Base-by-base conservation (phyloP, 2,797 vertebrate species). In the Fundulus diaphanus region DNA sequence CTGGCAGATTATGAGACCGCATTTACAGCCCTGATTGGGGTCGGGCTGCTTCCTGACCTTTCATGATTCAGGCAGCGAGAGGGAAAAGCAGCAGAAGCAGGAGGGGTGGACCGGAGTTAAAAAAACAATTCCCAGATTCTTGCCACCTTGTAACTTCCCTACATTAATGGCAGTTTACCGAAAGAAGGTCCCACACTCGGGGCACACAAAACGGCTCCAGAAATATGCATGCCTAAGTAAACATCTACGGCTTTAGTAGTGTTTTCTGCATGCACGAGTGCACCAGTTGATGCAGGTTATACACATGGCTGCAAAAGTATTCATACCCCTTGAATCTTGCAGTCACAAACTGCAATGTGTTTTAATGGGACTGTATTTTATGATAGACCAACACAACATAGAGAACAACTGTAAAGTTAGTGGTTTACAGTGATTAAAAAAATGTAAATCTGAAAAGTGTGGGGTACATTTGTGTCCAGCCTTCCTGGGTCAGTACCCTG, bases 1-100 rank as follows among this genome's bases (percentile, higher is more conserved):
- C 88, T 91, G 85, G 88, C 80, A 69, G 87, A 84, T 78, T 84
- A 68, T 72, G 85, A 90, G 92, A 90, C 90, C 89, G 44, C 87
- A 63, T 90, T 90, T 86, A 78, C 80, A 85, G 86, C 75, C 88
- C 79, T 92, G 90, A 93, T 93, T 92, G 88, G 91, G 92, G 91
- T 92, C 82, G 49, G 67, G 67, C 85, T 77, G 88, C 82, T 87
- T 88, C 72, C 76, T 87, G 90, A 94, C 92, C 89, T 70, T 87
- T 78, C 88, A 83, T 88, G 84, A 89, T 87, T 73, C 78, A 85
- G 85, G 84, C 77, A 78, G 51, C 81, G 77, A 73, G 70, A 65
- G 73, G 66, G 42, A 8, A 29, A 0, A 73, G 48, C 56, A 79
- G 57, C 72, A 70, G 12, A 42, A 82, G 74, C 65, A 37, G 78